Evolutionary conservation across 2,888 invertebrate species (phyloP), one percentile per base, ranked within the genome.

Genomic region (Leptothorax acervorum): DNA sequence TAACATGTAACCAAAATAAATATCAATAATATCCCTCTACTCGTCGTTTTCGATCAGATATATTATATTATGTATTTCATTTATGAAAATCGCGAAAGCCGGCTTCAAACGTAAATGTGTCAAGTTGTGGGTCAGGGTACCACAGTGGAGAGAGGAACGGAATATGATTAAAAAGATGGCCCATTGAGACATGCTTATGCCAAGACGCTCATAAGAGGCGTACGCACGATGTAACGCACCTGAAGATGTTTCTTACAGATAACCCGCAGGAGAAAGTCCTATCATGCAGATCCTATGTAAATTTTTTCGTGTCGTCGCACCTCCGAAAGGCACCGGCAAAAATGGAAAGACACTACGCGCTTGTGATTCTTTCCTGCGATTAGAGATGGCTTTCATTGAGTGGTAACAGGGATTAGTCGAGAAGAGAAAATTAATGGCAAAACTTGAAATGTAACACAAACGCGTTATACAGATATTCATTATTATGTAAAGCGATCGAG

Each of bases 261-360:
- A 86, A 88, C 57, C 70, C 65, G 35, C 76, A 42, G 57, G 89
- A 86, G 89, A 89, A 89, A 89, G 89, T 86, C 55, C 85, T 85
- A 75, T 55, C 76, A 35, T 48, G 48, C 53, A 48, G 70, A 66
- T 55, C 53, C 87, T 74, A 85, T 87, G 85, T 55, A 88, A 87
- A 88, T 89, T 84, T 78, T 57, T 57, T 57, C 48, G 39, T 66
- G 68, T 4, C 55, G 53, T 66, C 53, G 35, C 18, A 18, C 23
- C 60, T 48, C 3, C 39, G 31, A 76, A 66, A 53, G 35, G 31
- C 45, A 57, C 28, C 45, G 48, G 51, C 53, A 63, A 85, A 76
- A 83, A 85, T 57, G n/a, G 11, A 23, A 53, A 78, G 53, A 68
- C 51, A 35, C 45, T 11, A 12, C 28, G 18, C 76, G 31, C 53